Evolutionary conservation across 2,113 vertebrate genomes (phyloP), one percentile per base, ranked within the genome.

Genomic region (Bubalus kerabau): DNA sequence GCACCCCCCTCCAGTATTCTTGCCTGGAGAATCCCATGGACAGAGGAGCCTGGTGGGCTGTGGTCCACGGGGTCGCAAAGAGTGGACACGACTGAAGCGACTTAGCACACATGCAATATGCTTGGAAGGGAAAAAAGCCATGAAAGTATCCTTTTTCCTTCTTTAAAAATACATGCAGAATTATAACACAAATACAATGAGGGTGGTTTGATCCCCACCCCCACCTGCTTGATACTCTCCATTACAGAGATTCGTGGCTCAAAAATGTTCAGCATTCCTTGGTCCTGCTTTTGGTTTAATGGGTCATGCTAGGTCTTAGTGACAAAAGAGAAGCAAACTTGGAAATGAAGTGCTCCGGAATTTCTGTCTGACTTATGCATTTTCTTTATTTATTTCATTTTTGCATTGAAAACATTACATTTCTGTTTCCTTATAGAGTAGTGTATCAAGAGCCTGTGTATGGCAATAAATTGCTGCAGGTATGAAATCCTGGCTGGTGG

Each of bases 341-440:
- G 43, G 90, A 97, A 97, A 97, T 87, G 62, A 98, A 96, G 97
- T 91, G 40, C 95, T 98, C 92, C 95, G 95, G 96, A 36, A 84
- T 97, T 97, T 97, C 95, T 98, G 90, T 98, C 95, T 97, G 96
- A 92, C 56, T 91, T 97, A 86, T 97, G 98, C 97, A 67, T 97
- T 98, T 97, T 97, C 76, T 97, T 98, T 91, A 78, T 97, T 98
- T 97, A 96, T 95, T 96, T 95, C 97, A 97, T 97, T 98, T 96
- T 98, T 97, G 81, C 98, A 98, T 98, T 98, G 92, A 97, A 98
- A 98, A 98, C 86, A 97, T 98, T 97, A 92, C 96, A 98, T 98
- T 98, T 99, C 96, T 99, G 98, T 98, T 98, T 98, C 98, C 97
- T 98, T 98, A 83, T 98, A 97, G 98, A 99, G 97, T 98, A 99